Conservation (phyloP, 2,888 invertebrate species). For the Conus canariensis region DNA sequence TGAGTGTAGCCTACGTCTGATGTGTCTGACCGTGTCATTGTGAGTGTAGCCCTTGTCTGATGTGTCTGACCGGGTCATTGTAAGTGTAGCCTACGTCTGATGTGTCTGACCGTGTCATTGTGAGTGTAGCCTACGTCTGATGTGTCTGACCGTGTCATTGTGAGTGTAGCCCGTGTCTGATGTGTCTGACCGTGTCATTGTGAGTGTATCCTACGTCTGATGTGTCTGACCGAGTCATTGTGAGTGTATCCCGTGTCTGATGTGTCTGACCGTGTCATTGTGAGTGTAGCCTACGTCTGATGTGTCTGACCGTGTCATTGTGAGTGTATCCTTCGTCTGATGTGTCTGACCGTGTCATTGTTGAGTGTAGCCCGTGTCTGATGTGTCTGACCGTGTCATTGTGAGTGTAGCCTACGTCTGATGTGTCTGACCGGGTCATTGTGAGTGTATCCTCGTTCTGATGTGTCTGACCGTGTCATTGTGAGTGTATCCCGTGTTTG, state of each 20-base stretch:
- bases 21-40: not conserved
- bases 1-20: slow-evolving; percentile 12
- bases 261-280: not conserved
- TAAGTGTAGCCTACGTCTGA: not conserved
- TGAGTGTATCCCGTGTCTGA: slow-evolving; percentile 1
- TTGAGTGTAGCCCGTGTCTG: not conserved
- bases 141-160: not conserved
- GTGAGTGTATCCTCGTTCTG: not conserved
- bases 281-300: not conserved
- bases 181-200: not conserved
- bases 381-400: slow-evolving; percentile 27
- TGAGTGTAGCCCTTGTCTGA: not conserved
- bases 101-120: not conserved
- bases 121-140: not conserved
- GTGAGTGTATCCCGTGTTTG: not conserved
- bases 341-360: not conserved
- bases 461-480: not conserved
- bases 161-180: no score
- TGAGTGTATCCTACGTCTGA: not conserved
- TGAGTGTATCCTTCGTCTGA: not conserved
- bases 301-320: not conserved
- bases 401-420: slow-evolving; percentile 13
- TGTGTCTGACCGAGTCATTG: slow-evolving; percentile 16
- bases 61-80: not conserved
- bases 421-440: not conserved